phyloP scores from a whole-genome alignment of 1,140 invertebrate species.

The Calliopsis andreniformis region DNA sequence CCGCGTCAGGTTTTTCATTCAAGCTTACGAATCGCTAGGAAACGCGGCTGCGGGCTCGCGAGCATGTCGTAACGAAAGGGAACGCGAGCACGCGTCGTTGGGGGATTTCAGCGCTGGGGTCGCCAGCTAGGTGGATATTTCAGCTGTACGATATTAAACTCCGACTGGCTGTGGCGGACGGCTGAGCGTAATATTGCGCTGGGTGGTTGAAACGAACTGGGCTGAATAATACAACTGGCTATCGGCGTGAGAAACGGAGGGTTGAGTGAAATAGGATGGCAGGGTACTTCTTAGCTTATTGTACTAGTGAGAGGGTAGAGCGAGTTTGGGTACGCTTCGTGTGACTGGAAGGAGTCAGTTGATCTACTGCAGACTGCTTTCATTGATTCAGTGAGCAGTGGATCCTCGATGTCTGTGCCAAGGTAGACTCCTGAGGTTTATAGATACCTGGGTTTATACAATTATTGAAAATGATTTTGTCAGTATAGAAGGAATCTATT shows the following conservation, averaged over 20 bases:
- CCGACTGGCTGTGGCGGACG: background rate
- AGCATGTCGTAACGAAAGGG: background rate
- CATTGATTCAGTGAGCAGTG: too few relatives aligned
- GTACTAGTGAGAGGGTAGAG: too few relatives aligned
- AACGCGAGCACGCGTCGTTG: background rate
- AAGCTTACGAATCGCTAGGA: conserved; percentile 3
- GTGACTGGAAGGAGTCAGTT: too few relatives aligned
- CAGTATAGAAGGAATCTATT: too few relatives aligned
- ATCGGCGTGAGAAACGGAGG: background rate
- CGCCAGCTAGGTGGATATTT: background rate
- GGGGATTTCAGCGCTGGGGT: background rate
- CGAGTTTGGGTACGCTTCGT: too few relatives aligned
- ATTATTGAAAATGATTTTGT: too few relatives aligned
- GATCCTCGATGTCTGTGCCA: too few relatives aligned
- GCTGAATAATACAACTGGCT: background rate
- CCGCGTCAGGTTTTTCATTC: conserved; percentile 7
- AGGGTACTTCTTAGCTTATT: too few relatives aligned
- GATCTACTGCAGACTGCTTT: too few relatives aligned
- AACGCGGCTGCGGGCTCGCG: background rate
- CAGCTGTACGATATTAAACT: conserved; percentile 18
- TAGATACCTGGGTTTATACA: too few relatives aligned
- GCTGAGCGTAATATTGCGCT: background rate
- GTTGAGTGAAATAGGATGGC: background rate
- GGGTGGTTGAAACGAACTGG: too few relatives aligned
- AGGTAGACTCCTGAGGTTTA: too few relatives aligned